phyloP scores from a whole-genome alignment of 2,113 vertebrate genomes.

The Taxidea taxus region DNA sequence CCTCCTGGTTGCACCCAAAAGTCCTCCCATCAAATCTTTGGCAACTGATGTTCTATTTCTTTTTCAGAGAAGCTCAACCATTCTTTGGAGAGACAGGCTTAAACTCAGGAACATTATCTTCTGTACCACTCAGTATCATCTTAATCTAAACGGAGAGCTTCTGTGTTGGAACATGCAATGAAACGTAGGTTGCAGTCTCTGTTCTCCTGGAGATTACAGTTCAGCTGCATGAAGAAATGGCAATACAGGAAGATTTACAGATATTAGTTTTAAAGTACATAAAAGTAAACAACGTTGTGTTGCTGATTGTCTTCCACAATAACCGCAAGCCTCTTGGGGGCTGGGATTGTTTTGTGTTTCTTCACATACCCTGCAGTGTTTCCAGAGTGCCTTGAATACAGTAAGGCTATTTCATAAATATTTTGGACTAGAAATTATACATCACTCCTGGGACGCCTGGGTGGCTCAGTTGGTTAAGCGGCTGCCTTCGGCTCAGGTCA shows the following conservation, averaged over 20 bases:
- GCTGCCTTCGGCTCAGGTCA: too few species aligned
- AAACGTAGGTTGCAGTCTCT: not conserved
- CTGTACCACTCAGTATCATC: not conserved
- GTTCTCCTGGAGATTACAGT: not conserved
- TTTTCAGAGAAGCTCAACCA: not conserved
- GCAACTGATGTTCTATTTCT: not conserved
- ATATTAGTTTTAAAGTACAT: not conserved
- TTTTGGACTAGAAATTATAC: not conserved
- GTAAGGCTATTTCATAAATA: not conserved
- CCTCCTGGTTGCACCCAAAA: not conserved
- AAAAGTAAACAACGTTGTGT: not conserved
- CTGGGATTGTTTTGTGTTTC: not conserved
- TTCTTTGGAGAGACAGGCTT: not conserved
- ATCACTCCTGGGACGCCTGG: too few species aligned
- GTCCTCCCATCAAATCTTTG: not conserved
- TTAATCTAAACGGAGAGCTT: not conserved
- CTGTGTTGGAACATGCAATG: not conserved
- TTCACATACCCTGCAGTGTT: not conserved
- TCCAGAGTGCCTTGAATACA: not conserved
- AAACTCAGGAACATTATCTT: not conserved
- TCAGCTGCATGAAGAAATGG: not conserved
- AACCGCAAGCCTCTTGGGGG: not conserved
- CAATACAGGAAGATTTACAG: not conserved
- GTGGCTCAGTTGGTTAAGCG: too few species aligned
- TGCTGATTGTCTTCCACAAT: not conserved